These are phyloP conservation scores for Aphidius colemani DNA, from an alignment of 2,888 invertebrate species.

Conservation along the genomic window DNA sequence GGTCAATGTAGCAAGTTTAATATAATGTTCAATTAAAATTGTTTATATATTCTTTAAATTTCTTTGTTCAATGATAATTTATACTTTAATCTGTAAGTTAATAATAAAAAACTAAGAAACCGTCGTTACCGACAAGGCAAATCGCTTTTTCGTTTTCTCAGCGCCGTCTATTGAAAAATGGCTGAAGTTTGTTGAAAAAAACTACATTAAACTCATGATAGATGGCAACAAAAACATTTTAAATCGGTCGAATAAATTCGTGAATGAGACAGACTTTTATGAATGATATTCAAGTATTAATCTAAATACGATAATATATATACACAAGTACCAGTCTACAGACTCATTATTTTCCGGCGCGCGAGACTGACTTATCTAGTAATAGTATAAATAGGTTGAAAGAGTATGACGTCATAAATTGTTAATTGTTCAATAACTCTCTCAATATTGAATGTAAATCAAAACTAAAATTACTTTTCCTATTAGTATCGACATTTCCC, in stretches of 20 bases:
- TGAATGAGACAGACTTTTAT: neutral
- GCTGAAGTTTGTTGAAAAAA: conserved; percentile 15
- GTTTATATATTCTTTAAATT: neutral
- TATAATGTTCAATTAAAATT: conserved; percentile 30
- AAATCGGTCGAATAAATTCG: neutral
- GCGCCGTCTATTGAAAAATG: conserved; percentile 31
- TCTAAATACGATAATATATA: neutral
- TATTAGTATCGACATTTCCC: too few species aligned
- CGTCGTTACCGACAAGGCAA: conserved; percentile 38
- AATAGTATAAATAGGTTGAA: too few species aligned
- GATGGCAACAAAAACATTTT: neutral
- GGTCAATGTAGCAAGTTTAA: conserved; percentile 33
- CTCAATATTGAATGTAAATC: too few species aligned
- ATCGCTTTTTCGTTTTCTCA: conserved; percentile 16
- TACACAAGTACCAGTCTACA: too few species aligned
- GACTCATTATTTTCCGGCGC: too few species aligned
- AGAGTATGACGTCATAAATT: too few species aligned
- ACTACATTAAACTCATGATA: neutral
- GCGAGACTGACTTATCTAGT: too few species aligned
- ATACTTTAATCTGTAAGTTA: neutral
- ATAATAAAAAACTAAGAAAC: conserved; percentile 11
- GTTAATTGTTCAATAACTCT: too few species aligned
- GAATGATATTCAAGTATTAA: conserved; percentile 11
- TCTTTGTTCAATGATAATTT: conserved; percentile 5
- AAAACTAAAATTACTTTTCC: too few species aligned